Percentiles rank a stretch among this genome's conserved stretches.
Conservation (phyloP, 2,113 vertebrate species). For the Plecturocebus donacophilus region DNA sequence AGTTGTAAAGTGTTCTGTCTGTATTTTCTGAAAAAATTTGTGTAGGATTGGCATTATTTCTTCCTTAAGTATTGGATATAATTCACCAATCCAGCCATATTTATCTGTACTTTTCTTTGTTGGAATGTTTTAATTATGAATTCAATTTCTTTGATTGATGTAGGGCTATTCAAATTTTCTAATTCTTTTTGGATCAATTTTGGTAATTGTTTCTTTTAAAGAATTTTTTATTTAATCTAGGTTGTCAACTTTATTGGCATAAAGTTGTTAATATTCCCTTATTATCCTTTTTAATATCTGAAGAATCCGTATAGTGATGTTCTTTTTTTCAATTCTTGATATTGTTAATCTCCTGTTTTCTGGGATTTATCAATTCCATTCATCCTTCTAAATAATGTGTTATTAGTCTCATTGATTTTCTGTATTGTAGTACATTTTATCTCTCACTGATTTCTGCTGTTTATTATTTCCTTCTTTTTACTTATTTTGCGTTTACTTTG, state of each 20-base stretch:
- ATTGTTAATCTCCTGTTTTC: background rate
- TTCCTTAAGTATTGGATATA: background rate
- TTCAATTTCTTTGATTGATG: constrained; percentile 2
- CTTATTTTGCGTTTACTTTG: background rate
- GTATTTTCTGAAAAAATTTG: background rate
- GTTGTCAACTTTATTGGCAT: background rate
- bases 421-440: background rate
- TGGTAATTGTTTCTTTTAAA: background rate
- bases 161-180: background rate
- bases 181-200: background rate
- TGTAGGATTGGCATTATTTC: no score
- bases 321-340: background rate
- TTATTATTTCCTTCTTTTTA: background rate
- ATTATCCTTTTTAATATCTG: background rate
- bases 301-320: background rate
- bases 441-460: background rate
- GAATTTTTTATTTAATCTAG: background rate
- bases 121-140: constrained; percentile 20
- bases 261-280: background rate
- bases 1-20: background rate
- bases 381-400: background rate
- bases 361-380: background rate
- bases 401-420: constrained; percentile 9
- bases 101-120: background rate
- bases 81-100: background rate